Conservation (phyloP, 2,888 invertebrate species). For the Polydrusus tereticollis region DNA sequence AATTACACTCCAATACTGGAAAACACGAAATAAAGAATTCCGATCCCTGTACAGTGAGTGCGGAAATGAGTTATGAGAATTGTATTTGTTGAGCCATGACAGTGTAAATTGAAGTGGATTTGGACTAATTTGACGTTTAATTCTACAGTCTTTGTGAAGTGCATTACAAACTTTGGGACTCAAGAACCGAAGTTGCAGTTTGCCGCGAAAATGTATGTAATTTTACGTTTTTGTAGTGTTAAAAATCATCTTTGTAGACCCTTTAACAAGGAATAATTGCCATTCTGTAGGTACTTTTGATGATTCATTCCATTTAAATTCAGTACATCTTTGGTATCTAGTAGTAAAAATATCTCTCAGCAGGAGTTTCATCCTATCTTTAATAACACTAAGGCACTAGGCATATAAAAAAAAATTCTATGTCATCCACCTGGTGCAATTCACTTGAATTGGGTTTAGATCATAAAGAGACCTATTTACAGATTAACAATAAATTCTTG, state of each 20-base stretch:
- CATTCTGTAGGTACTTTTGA: constrained; percentile 19
- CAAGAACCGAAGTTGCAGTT: constrained; percentile 50
- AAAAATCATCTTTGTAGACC: constrained; percentile 7
- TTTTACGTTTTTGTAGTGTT: constrained; percentile 52
- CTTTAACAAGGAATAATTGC: constrained; percentile 12
- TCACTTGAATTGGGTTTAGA: no score
- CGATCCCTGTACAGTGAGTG: constrained; percentile 56
- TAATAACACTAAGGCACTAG: background rate
- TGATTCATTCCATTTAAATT: constrained; percentile 34
- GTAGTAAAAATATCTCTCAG: constrained; percentile 25
- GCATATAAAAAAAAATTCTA: background rate
- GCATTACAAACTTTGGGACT: constrained; percentile 49
- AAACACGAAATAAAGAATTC: constrained; percentile 54
- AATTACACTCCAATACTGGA: constrained; percentile 57
- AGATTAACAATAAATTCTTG: no score
- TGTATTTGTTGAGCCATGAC: constrained; percentile 63
- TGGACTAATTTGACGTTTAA: constrained; percentile 56
- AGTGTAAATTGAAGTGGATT: constrained; percentile 66
- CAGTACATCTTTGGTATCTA: background rate
- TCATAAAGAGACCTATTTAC: no score
- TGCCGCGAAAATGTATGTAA: constrained; percentile 54
- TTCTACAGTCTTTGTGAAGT: constrained; percentile 53
- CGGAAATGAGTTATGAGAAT: constrained; percentile 57
- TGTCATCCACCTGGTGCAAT: background rate
- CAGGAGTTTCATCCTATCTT: background rate